Base-by-base conservation (phyloP, 2,888 invertebrate species). In the Tyria jacobaeae region DNA sequence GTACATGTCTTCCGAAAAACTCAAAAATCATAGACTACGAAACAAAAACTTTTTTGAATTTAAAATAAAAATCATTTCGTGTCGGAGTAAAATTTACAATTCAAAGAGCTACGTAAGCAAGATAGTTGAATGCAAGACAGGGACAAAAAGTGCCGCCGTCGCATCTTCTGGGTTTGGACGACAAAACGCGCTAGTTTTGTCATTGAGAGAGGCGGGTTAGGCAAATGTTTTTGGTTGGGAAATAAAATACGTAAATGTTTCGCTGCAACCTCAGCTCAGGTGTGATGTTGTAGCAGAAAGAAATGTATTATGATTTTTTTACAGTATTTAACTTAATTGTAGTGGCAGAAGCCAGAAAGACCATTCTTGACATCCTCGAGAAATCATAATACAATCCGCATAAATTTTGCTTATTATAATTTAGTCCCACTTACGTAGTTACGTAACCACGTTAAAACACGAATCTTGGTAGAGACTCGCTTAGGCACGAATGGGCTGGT, bases 81-180 rank as follows among this genome's bases (percentile, higher is more conserved):
- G 70, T 75, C 73, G 68, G 71, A 73, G 71, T 75, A 63, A 77
- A 82, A 88, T 88, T 89, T 88, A 84, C 87, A 89, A 88, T 87
- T 88, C 88, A 88, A 85, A 81, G 68, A 84, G 80, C 76, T 59
- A 70, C 64, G 70, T 70, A 72, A 71, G 69, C 75, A 60, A 63
- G 52, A 70, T 75, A 53, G 70, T 62, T 56, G 71, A 72, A 75
- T 73, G 73, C 47, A 24, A 41, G 60, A 63, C 21, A 37, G 66
- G 60, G 60, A 70, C 72, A 77, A 80, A 82, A 80, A 80, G 69
- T 76, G 76, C 70, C 66, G 64, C 55, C 60, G 39, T 71, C 63
- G 68, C 70, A 62, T 66, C 62, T 74, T 62, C 64, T 55, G 66
- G 64, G 70, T 71, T 69, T 64, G 59, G 27, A 60, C 51, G 66